Evolutionary conservation across 2,113 vertebrate species (phyloP), one percentile per base, ranked within the genome.

Genomic region (Dasyornis broadbenti): DNA sequence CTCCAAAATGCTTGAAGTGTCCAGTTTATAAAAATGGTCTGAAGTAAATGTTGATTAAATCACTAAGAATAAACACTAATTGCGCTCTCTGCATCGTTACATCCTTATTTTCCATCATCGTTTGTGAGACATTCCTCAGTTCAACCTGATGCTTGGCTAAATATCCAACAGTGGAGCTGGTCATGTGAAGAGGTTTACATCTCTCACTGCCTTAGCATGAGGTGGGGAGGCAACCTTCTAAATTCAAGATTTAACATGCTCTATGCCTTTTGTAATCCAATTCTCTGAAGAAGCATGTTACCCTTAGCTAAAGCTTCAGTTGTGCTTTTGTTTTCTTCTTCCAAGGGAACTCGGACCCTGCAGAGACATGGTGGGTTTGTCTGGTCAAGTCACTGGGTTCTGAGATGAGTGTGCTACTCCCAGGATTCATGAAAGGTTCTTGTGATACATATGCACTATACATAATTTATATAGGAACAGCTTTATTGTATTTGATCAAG

Each of bases 181-280:
- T 14, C 60, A 69, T 0, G 0, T 26, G 27, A 68, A 79, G 40
- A 53, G 37, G 24, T 23, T 13, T 47, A 49, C 0, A 0, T 11
- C 44, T 60, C 53, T 47, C 23, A 57, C 17, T 44, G 31, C 28
- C 37, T 63, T 16, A 33, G 7, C 11, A 23, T 2, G 6, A 70
- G 14, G 12, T 23, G 18, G 45, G 22, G 22, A 52, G 14, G 16
- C 6, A 56, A 49, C 3, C 5, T 49, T 33, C 26, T 44, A n/a
- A 66, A 72, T 42, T 44, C 54, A 89, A 42, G 10, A 70, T 23
- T 40, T 45, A 53, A 18, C 15, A 66, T 3, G 7, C 22, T 31
- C 64, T 33, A 10, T 10, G 33, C 35, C 15, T 90, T 82, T 26
- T 35, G 44, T 6, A 71, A 85, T n/a, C 7, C 16, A n/a, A 3